Evolutionary conservation across 2,113 vertebrate species (phyloP).

Genomic region (Cyphomyrus discorhynchus): DNA sequence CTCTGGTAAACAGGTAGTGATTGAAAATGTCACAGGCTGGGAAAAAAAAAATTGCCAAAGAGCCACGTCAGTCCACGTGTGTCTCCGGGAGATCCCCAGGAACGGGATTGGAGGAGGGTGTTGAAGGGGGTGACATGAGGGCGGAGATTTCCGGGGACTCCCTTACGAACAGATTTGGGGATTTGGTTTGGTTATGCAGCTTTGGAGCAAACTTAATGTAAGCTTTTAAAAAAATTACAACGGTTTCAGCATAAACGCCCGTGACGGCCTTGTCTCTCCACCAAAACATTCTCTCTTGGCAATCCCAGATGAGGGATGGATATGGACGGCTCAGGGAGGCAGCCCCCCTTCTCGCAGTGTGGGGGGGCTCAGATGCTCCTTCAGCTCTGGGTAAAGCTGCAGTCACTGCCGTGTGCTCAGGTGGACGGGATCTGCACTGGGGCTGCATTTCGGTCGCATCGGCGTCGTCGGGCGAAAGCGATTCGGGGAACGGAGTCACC

Average conservation of each 20-base stretch:
- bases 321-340: neutral
- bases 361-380: neutral
- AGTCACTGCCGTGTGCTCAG: neutral
- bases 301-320: neutral
- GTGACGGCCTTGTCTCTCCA: neutral
- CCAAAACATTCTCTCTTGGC: neutral
- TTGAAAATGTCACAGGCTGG: conserved; percentile 23
- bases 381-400: neutral
- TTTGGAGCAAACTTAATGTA: neutral
- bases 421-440: neutral
- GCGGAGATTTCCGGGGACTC: neutral
- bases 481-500: neutral
- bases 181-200: neutral
- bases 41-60: conserved; percentile 22
- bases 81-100: conserved; percentile 19
- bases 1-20: conserved; percentile 25
- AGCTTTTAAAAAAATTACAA: neutral
- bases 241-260: neutral
- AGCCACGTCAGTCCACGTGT: conserved; percentile 17
- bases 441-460: neutral
- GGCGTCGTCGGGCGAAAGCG: neutral
- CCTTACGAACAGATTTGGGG: neutral
- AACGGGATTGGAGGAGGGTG: neutral
- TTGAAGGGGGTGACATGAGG: conserved; percentile 1
- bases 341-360: neutral